Evolutionary conservation across 2,888 invertebrate species (phyloP).

Genomic region (Tachina lurida): DNA sequence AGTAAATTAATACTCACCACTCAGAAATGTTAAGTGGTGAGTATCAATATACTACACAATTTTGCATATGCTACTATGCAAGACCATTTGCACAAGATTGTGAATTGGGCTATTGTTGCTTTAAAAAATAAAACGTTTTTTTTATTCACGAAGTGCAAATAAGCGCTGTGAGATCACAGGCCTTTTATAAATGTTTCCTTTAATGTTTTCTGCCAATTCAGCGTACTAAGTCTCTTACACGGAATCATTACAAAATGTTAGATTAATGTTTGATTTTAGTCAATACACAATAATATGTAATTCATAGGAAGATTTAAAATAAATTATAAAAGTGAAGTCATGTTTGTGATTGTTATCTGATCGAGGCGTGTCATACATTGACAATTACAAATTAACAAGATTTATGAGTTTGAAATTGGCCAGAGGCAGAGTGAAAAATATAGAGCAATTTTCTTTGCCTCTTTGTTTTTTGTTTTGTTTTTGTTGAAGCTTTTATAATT

Average conservation of each 20-base stretch:
- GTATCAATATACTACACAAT: no score
- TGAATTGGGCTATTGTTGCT: no score
- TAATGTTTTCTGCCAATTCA: slow-evolving; percentile 43
- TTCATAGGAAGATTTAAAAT: slow-evolving; percentile 30
- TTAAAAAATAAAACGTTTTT: not conserved
- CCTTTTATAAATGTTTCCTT: slow-evolving; percentile 49
- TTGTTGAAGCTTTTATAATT: not conserved
- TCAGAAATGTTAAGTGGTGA: no score
- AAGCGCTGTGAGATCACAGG: slow-evolving; percentile 50
- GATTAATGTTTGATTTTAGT: slow-evolving; percentile 31
- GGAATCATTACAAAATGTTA: slow-evolving; percentile 51
- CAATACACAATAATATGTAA: slow-evolving; percentile 9
- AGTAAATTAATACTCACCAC: no score
- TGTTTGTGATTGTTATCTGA: slow-evolving; percentile 44
- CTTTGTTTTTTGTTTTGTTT: not conserved
- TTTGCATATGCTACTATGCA: no score
- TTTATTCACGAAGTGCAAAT: not conserved
- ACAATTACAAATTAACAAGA: slow-evolving; percentile 50
- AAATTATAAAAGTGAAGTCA: slow-evolving; percentile 55
- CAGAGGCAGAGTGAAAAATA: not conserved
- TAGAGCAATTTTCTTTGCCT: slow-evolving; percentile 30
- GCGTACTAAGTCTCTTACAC: slow-evolving; percentile 24
- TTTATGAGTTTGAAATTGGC: slow-evolving; percentile 25
- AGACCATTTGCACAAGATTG: no score
- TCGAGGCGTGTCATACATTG: slow-evolving; percentile 61